Conservation (phyloP, 2,113 vertebrate species). For the Brachirus orientalis region DNA sequence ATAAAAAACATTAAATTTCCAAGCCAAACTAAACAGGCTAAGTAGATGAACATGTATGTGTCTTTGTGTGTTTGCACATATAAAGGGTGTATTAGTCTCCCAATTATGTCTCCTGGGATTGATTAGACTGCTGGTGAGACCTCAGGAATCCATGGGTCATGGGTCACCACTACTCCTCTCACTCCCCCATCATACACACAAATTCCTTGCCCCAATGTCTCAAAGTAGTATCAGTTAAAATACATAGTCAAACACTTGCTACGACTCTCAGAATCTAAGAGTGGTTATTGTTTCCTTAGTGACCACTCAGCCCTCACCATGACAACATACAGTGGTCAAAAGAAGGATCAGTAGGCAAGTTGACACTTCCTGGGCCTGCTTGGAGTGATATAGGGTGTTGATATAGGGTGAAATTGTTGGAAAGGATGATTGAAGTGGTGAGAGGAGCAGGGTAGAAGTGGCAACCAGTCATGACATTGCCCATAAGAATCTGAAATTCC, state of each 20-base stretch:
- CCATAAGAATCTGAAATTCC: too few relatives aligned
- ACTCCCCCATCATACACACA: conserved; percentile 25
- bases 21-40: conserved; percentile 18
- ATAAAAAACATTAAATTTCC: conserved; percentile 56
- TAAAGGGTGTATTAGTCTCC: conserved; percentile 51
- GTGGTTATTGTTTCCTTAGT: conserved; percentile 74
- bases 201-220: conserved; percentile 53
- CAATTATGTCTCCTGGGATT: conserved; percentile 76
- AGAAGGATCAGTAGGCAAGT: conserved; percentile 58
- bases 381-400: conserved; percentile 15
- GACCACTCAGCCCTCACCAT: conserved; percentile 72
- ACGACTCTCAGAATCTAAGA: conserved; percentile 45
- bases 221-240: conserved; percentile 41
- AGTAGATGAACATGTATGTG: conserved; percentile 14
- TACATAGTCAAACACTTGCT: conserved; percentile 37
- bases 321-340: conserved; percentile 60
- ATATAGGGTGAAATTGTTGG: conserved; percentile 4
- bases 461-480: too few relatives aligned
- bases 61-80: conserved; percentile 1
- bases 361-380: conserved; percentile 52
- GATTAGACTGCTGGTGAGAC: conserved; percentile 65
- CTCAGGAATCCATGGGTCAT: conserved; percentile 68
- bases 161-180: conserved; percentile 48
- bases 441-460: conserved; percentile 15
- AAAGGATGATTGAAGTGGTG: conserved; percentile 42